Percentiles rank a stretch among this genome's conserved stretches.
These are phyloP conservation scores for Aurelia aurita complex sp. Pacific DNA, from an alignment of 30 jellyfish, hydroid and myxozoan species.

Conservation along the genomic window DNA sequence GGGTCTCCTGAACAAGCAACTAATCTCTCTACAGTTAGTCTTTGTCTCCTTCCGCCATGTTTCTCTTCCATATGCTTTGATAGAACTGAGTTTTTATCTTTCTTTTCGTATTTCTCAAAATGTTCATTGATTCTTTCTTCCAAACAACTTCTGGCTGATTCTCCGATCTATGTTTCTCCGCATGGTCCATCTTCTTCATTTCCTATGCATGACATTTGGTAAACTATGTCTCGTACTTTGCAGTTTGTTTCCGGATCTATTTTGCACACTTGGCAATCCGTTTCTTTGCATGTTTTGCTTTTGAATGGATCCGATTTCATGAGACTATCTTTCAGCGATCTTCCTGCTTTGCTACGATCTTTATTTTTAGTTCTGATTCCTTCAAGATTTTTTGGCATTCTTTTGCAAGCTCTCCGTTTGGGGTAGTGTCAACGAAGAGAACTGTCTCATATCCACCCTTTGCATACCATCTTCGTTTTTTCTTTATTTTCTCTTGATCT, in stretches of 20 bases:
- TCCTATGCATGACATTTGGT: background rate
- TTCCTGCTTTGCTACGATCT: too few species aligned
- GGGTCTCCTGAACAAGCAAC: background rate
- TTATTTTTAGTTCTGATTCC: too few species aligned
- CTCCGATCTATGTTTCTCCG: background rate
- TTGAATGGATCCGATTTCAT: too few species aligned
- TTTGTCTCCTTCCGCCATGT: background rate
- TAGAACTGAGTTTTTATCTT: background rate
- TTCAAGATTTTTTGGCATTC: too few species aligned
- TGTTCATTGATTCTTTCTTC: background rate
- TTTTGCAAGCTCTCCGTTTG: too few species aligned
- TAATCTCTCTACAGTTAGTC: background rate
- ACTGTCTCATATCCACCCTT: too few species aligned
- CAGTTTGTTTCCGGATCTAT: background rate
- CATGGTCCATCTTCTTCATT: background rate
- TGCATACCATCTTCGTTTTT: too few species aligned
- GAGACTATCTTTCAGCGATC: too few species aligned
- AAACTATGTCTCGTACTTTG: background rate
- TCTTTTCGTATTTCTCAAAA: background rate
- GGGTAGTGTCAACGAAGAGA: too few species aligned
- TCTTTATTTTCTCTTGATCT: too few species aligned
- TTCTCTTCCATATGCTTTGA: background rate
- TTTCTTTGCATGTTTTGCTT: background rate
- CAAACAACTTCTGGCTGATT: constrained; percentile 1
- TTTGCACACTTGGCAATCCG: constrained; percentile 1